Evolutionary conservation across 2,797 vertebrate species (phyloP).

Genomic region (Strix occidentalis): DNA sequence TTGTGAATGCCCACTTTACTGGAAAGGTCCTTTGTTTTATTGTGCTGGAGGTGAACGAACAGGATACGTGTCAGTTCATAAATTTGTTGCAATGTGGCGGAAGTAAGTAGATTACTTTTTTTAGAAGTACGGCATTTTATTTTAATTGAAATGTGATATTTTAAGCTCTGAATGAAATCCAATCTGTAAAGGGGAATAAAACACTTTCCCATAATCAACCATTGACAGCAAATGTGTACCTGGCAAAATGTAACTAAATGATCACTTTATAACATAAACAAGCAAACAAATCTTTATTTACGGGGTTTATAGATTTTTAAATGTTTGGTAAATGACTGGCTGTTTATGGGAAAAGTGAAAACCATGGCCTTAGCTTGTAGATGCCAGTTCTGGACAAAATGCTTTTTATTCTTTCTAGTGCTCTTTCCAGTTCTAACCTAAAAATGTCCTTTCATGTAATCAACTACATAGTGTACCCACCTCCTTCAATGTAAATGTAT

Average conservation of each 20-base stretch:
- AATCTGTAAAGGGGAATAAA: background rate
- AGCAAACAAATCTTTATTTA: background rate
- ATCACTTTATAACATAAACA: background rate
- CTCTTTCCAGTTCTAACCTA: background rate
- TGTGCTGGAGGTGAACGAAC: constrained; percentile 92
- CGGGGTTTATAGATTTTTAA: background rate
- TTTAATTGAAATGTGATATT: background rate
- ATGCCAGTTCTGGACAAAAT: background rate
- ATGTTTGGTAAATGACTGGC: background rate
- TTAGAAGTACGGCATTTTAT: background rate
- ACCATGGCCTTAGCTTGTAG: background rate
- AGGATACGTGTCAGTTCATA: constrained; percentile 93
- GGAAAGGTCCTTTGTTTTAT: constrained; percentile 95
- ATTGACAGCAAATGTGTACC: background rate
- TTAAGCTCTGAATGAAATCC: background rate
- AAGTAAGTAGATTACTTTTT: constrained; percentile 83
- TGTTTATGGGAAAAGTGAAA: background rate
- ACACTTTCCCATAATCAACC: background rate
- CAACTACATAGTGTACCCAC: background rate
- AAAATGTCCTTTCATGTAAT: background rate
- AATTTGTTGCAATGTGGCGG: constrained; percentile 96
- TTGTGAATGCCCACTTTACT: constrained; percentile 94
- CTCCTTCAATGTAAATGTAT: background rate
- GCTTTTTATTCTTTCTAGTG: background rate
- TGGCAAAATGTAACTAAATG: background rate